Base-by-base conservation (phyloP, 2,797 vertebrate genomes). In the Peromyscus aztecus region DNA sequence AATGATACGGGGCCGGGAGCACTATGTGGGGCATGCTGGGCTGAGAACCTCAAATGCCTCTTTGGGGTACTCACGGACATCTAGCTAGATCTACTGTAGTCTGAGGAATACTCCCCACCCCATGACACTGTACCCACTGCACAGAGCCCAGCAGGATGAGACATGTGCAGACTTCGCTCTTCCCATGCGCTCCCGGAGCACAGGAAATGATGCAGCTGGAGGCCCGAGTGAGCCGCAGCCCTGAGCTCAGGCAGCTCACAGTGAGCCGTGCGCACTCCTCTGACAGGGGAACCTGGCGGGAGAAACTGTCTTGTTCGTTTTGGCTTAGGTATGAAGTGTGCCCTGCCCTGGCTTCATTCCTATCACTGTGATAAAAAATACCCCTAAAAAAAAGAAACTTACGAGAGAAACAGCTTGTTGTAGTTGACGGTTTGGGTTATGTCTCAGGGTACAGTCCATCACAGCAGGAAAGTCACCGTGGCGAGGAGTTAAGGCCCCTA, bases 101-200 rank as follows among this genome's bases (percentile, higher is more conserved):
- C 13, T 2, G 59, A 29, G 49, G 7, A 59, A 27, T 1, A 55
- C 3, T 27, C 34, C 14, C 4, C n/a, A 2, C 2, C 37, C 52
- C 4, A 6, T 0, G 0, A 69, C 34, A 6, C 37, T 11, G 0
- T 6, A 6, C 8, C 21, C 21, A 14, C 31, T 9, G 14, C 29
- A 34, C 12, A 19, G 57, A 31, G 21, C 14, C 49, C 27, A 17
- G 19, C 5, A 0, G 0, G 21, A 8, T 4, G 12, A 40, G 10
- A 11, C 2, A 0, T 1, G 14, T 37, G 34, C 57, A 12, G 0
- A 31, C 3, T 21, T 16, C 0, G 0, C 0, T 2, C 29, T 3
- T 0, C 6, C 13, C 37, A 5, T 85, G 17, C 6, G 0, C 10
- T 16, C 7, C 76, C 6, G 0, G 40, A 5, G 27, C 37, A 27